phyloP scores from a whole-genome alignment of 2,113 vertebrate genomes.

The Mastomys natalensis region DNA sequence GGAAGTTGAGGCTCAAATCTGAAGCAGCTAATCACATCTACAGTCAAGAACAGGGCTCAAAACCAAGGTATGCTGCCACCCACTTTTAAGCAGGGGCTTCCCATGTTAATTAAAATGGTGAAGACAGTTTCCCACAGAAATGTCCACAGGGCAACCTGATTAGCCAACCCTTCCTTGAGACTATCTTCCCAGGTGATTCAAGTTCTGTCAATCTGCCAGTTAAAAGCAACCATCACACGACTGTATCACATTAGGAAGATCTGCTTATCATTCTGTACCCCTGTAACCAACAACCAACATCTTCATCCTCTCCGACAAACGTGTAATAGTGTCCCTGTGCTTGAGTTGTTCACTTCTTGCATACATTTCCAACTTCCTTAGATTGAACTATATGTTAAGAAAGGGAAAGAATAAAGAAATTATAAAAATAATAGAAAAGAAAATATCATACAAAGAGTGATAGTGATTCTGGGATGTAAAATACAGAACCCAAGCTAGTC shows the following conservation, averaged over 20 bases:
- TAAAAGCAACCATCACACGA: background rate
- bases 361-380: background rate
- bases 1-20: background rate
- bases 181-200: no score
- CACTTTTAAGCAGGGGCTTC: background rate
- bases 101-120: background rate
- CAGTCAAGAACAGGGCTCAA: background rate
- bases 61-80: background rate
- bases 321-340: background rate
- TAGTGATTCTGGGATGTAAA: background rate
- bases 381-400: background rate
- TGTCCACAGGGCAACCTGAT: background rate
- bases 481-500: background rate
- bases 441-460: background rate
- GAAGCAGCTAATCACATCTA: background rate
- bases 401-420: conserved; percentile 35
- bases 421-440: conserved; percentile 1
- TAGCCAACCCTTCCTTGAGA: background rate
- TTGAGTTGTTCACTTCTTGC: background rate
- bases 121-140: no score
- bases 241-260: background rate
- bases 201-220: no score
- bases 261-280: background rate
- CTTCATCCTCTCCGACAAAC: background rate
- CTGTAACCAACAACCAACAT: background rate